Evolutionary conservation across 2,113 vertebrate genomes (phyloP).

Genomic region (Colistium nudipinnis): DNA sequence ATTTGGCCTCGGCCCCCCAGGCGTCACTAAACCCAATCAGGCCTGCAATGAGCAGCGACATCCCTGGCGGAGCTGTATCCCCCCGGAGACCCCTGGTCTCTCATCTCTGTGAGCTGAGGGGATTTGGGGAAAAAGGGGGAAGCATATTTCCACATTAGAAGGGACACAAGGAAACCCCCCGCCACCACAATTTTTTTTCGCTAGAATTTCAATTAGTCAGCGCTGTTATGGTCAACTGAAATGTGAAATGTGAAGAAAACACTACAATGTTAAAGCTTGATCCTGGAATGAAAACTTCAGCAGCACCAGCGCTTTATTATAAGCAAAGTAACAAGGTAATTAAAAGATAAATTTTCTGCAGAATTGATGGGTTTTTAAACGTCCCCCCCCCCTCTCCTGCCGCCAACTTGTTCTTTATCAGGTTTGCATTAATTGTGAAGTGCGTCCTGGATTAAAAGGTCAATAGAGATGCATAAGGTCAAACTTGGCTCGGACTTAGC

Average conservation of each 20-base stretch:
- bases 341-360: slow-evolving; percentile 74
- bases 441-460: slow-evolving; percentile 72
- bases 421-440: slow-evolving; percentile 72
- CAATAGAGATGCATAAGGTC: slow-evolving; percentile 60
- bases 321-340: slow-evolving; percentile 63
- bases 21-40: slow-evolving; percentile 70
- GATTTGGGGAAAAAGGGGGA: slow-evolving; percentile 32
- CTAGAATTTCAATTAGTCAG: neutral
- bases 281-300: slow-evolving; percentile 39
- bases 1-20: slow-evolving; percentile 48
- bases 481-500: slow-evolving; percentile 26
- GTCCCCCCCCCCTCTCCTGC: too few species aligned
- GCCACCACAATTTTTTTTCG: slow-evolving; percentile 46
- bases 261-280: slow-evolving; percentile 3
- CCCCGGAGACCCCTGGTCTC: slow-evolving; percentile 52
- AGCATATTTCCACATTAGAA: slow-evolving; percentile 58
- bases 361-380: slow-evolving; percentile 51
- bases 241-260: neutral
- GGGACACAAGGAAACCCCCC: slow-evolving; percentile 44
- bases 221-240: neutral
- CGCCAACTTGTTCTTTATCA: slow-evolving; percentile 66
- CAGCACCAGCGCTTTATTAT: slow-evolving; percentile 21
- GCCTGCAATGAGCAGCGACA: slow-evolving; percentile 64
- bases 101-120: slow-evolving; percentile 50
- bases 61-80: slow-evolving; percentile 64